Base-by-base conservation (phyloP, 1,140 invertebrate species). In the Philopotamus ludificatus region DNA sequence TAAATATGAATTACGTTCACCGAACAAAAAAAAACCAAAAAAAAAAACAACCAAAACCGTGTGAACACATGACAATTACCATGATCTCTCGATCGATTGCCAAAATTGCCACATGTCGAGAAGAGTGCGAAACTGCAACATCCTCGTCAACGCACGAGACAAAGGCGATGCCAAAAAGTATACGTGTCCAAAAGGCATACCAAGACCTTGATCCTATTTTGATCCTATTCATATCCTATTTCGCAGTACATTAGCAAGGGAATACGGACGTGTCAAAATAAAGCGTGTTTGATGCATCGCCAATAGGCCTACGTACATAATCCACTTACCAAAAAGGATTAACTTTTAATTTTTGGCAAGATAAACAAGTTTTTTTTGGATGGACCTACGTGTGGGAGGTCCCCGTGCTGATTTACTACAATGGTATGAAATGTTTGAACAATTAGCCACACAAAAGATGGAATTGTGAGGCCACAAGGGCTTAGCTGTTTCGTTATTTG, bases 251-350 rank as follows among this genome's bases (percentile, higher is more conserved):
- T 51, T 62, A 42, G 26, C 47, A 51, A 53, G 16, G 44, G 44
- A 18, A 22, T 51, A 16, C 3, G 47, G 22, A 54, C 49, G 42
- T 59, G 64, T 66, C 64, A 66, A 66, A 55, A 66, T 59, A 49
- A 25, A 66, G 58, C 44, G 26, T 42, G 57, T 66, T 60, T 66
- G 64, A 66, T 54, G 64, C 50, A 66, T 66, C 60, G 63, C 39
- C 28, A 15, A 23, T 10, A 23, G 15, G 23, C 28, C 44, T 15
- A 18, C 25, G 44, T 23, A n/a, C 1, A 25, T 58, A 60, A 60
- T 60, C 57, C 57, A 60, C 23, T 60, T 60, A 60, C n/a, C 57
- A 45, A 34, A 63, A 66, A 66, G 64, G 64, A 66, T 66, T 66
- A 66, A 22, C 57, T 26, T 22, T 34, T 65, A 34, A 12, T 12